Conservation (phyloP, 1,140 invertebrate genomes). For the Mya arenaria region DNA sequence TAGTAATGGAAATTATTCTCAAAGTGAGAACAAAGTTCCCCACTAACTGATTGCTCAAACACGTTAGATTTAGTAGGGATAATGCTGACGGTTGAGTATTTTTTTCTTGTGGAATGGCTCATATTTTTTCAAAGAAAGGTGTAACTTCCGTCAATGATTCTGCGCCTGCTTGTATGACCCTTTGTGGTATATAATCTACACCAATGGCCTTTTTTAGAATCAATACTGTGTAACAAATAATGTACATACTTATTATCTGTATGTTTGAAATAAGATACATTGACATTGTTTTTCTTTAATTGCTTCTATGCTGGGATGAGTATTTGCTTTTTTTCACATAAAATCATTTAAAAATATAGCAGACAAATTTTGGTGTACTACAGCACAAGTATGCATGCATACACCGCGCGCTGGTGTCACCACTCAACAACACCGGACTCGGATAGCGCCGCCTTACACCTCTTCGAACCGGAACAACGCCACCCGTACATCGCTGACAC, state of each 20-base stretch:
- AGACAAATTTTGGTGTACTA: no score
- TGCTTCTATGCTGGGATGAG: not conserved
- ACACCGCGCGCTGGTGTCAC: no score
- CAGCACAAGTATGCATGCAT: no score
- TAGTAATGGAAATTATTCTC: conserved; percentile 22
- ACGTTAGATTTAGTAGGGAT: conserved; percentile 8
- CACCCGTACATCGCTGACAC: no score
- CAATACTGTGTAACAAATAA: not conserved
- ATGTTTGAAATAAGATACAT: not conserved
- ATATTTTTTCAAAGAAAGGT: conserved; percentile 13
- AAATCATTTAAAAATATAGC: no score
- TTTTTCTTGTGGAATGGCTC: not conserved
- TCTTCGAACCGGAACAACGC: no score
- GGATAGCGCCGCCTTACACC: no score
- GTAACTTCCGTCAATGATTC: not conserved
- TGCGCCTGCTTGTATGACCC: not conserved
- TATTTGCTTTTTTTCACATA: no score
- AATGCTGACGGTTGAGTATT: conserved; percentile 22
- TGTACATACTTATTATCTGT: not conserved
- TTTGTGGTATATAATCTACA: not conserved
- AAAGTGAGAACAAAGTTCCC: not conserved
- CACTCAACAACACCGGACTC: no score
- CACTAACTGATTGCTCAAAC: conserved; percentile 13
- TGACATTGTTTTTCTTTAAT: not conserved
- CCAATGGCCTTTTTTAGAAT: not conserved